Evolutionary conservation across 2,888 invertebrate species (phyloP).

Genomic region (Napeogenes sylphis): DNA sequence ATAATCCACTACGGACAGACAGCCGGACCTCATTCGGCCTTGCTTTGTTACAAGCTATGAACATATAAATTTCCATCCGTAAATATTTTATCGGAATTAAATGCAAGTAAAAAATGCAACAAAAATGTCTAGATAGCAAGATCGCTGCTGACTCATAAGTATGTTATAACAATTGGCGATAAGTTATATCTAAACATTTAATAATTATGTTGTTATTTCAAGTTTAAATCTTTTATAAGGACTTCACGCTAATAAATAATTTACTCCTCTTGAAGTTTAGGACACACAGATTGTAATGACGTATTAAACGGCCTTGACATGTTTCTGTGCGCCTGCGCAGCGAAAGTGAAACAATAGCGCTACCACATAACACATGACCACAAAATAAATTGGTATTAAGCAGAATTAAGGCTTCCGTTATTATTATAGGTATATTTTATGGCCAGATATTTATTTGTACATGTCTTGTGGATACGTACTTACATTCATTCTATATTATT

Average conservation of each 20-base stretch:
- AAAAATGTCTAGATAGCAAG: neutral
- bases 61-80: neutral
- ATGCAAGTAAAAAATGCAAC: neutral
- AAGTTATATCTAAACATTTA: too few relatives aligned
- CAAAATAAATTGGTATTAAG: neutral
- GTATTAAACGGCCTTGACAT: conserved; percentile 41
- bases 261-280: neutral
- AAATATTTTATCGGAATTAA: neutral
- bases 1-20: conserved; percentile 35
- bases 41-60: conserved; percentile 37
- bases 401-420: too few relatives aligned
- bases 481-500: too few relatives aligned
- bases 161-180: neutral
- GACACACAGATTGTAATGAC: neutral
- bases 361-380: conserved; percentile 21
- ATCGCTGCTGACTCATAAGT: neutral
- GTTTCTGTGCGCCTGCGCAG: conserved; percentile 35
- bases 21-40: conserved; percentile 53
- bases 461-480: too few relatives aligned
- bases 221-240: too few relatives aligned
- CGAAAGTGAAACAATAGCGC: conserved; percentile 49
- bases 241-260: too few relatives aligned
- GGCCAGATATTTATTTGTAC: too few relatives aligned
- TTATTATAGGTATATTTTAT: too few relatives aligned
- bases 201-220: too few relatives aligned